Conservation (phyloP, 2,888 invertebrate genomes). For the Limnephilus marmoratus region DNA sequence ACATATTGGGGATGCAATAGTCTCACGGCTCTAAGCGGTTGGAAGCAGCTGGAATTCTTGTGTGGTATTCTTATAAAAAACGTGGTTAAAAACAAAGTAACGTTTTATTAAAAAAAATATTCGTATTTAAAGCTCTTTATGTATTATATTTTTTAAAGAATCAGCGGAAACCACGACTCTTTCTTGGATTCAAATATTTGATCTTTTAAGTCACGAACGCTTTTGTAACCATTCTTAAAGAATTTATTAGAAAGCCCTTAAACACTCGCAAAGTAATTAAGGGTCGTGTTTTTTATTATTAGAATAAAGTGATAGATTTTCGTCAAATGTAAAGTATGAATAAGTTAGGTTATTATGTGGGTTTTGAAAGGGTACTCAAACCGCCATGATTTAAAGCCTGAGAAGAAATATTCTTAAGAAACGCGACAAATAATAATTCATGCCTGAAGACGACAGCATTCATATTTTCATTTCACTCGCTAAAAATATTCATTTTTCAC, state of each 20-base stretch:
- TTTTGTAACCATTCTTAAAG: not conserved
- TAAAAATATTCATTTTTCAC: not conserved
- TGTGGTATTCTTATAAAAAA: no score
- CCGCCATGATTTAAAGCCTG: not conserved
- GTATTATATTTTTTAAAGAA: not conserved
- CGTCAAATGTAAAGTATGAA: not conserved
- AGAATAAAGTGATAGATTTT: not conserved
- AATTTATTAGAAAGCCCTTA: not conserved
- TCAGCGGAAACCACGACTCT: not conserved
- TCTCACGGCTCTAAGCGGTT: no score
- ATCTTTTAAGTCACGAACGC: not conserved
- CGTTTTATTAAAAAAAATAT: no score
- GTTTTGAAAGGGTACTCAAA: slow-evolving; percentile 2
- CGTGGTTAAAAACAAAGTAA: no score
- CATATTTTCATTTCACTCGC: slow-evolving; percentile 11
- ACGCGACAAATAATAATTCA: not conserved
- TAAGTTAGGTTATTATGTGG: not conserved
- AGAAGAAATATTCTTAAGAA: not conserved
- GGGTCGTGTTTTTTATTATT: not conserved
- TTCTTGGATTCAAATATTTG: not conserved
- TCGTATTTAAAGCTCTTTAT: not conserved
- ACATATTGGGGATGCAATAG: no score
- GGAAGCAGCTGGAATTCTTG: no score
- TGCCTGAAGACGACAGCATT: not conserved
- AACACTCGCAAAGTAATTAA: not conserved